phyloP scores from a whole-genome alignment of 2,888 invertebrate species.

The Agrilus mali region DNA sequence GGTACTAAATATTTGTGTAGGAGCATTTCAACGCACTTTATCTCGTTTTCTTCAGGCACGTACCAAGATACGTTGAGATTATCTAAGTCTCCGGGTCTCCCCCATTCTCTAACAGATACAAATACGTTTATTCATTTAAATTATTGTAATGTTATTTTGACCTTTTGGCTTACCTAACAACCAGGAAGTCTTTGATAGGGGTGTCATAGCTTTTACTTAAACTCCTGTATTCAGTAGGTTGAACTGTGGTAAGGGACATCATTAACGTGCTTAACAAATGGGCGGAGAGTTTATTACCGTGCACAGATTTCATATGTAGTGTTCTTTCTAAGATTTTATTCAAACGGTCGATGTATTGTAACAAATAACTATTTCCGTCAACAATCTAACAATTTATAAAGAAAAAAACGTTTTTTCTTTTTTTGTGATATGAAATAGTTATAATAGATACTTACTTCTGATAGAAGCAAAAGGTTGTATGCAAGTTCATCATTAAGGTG shows the following conservation, averaged over 20 bases:
- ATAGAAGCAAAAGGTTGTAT: constrained; percentile 62
- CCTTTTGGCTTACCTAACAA: constrained; percentile 40
- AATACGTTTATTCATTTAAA: neutral
- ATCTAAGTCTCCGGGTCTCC: constrained; percentile 51
- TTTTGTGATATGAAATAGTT: neutral
- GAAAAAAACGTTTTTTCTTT: neutral
- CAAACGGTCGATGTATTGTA: constrained; percentile 53
- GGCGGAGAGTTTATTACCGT: constrained; percentile 50
- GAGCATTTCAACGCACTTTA: constrained; percentile 50
- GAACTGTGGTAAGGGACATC: constrained; percentile 45
- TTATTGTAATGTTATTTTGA: neutral
- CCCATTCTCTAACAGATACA: constrained; percentile 56
- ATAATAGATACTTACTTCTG: constrained; percentile 38
- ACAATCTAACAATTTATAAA: constrained; percentile 36
- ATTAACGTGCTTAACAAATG: constrained; percentile 47
- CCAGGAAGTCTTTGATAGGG: constrained; percentile 55
- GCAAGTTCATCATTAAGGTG: constrained; percentile 65
- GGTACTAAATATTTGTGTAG: constrained; percentile 51
- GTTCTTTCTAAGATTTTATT: constrained; percentile 55
- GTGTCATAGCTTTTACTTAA: constrained; percentile 45
- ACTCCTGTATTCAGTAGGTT: constrained; percentile 50
- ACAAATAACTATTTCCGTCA: constrained; percentile 48
- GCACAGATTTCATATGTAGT: constrained; percentile 53
- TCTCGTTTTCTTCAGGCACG: constrained; percentile 57
- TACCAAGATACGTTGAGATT: constrained; percentile 65